Base-by-base conservation (phyloP, 2,113 vertebrate species). In the Fulica atra region DNA sequence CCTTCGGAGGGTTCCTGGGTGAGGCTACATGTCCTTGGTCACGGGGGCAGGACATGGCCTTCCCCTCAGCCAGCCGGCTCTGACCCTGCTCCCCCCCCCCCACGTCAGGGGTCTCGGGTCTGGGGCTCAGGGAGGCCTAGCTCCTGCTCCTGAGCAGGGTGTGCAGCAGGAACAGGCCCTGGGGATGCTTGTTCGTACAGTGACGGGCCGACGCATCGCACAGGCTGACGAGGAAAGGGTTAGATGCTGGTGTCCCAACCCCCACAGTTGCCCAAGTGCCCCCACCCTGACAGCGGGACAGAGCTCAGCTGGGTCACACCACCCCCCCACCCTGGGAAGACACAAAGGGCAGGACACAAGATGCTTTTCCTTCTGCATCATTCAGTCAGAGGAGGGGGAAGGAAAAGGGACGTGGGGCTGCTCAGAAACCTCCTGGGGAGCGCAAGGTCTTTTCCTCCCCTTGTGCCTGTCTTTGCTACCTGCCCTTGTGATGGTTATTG, bases 201-300 rank as follows among this genome's bases (percentile, higher is more conserved):
- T 0, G 14, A 44, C 0, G 11, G 36, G 6, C 26, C 12, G 11
- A 61, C 38, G 2, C 5, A 0, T 14, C 2, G 0, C 51, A 2
- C 16, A 13, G 51, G 38, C 23, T 61, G 53, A 6, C 1, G 1
- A 73, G 48, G 84, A 40, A 84, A 23, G 56, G 44, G 18, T 3
- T 18, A 24, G 13, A 8, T 26, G 7, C 21, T 50, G 63, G 26
- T 72, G 7, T 35, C 26, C 72, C 12, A 24, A 16, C 2, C 2
- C 7, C 8, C 2, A 12, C 21, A n/a, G 20, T 16, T 8, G 9
- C 19, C 40, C 42, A 23, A 36, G 48, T 4, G 31, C 57, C 24
- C 56, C 61, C 25, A 38, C 79, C 19, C 60, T 46, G 48, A 23
- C 48, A 54, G 72, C 1, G 4, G 48, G 33, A 65, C 7, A 1